Conservation (phyloP, 2,888 invertebrate species). For the Augochlorella aurata region DNA sequence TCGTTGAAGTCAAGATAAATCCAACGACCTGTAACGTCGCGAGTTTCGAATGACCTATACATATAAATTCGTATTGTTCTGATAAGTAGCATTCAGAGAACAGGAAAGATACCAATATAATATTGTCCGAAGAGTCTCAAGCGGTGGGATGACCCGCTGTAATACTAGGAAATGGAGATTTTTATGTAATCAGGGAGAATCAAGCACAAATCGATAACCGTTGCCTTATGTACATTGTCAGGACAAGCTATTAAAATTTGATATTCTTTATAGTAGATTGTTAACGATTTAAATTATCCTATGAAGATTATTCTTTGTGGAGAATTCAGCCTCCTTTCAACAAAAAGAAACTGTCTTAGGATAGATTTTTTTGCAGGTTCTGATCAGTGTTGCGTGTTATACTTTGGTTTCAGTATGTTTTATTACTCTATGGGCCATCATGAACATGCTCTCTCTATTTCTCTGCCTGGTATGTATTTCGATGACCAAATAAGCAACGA, state of each 20-base stretch:
- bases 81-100: background rate
- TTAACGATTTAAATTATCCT: constrained; percentile 9
- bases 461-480: constrained; percentile 40
- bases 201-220: background rate
- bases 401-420: constrained; percentile 64
- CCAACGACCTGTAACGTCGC: background rate
- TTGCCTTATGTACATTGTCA: background rate
- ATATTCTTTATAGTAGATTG: constrained; percentile 9
- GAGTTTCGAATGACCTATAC: background rate
- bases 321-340: constrained; percentile 26
- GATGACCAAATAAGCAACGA: constrained; percentile 51
- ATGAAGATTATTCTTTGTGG: constrained; percentile 21
- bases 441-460: constrained; percentile 36
- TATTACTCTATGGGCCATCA: constrained; percentile 53
- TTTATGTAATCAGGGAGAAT: background rate
- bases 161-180: background rate
- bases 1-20: background rate
- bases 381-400: constrained; percentile 52
- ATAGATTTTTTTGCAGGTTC: constrained; percentile 65
- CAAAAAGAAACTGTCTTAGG: constrained; percentile 52
- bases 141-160: background rate
- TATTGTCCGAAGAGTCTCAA: background rate
- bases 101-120: background rate
- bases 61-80: background rate
- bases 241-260: background rate